A percentile compares a stretch with the other conserved stretches of the same genome.
phyloP scores from a whole-genome alignment of 2,888 invertebrate species.

The Protophormia terraenovae region DNA sequence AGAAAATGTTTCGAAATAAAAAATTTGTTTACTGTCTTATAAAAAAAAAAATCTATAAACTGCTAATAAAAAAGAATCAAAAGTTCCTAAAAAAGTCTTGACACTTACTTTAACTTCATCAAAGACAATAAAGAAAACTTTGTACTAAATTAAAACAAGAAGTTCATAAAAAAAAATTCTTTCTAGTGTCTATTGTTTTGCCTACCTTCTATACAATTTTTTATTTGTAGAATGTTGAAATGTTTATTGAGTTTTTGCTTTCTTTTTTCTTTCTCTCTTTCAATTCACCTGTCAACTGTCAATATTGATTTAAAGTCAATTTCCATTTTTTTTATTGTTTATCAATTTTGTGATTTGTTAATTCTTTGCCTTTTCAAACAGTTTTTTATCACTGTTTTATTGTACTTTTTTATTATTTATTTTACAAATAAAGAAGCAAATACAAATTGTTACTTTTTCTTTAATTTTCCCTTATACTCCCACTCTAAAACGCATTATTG shows the following conservation, averaged over 20 bases:
- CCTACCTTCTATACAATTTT: not conserved
- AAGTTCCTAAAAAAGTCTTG: not conserved
- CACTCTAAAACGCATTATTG: not conserved
- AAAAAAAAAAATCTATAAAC: not conserved
- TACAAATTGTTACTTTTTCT: not conserved
- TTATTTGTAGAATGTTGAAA: not conserved
- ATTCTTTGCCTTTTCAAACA: slow-evolving; percentile 7
- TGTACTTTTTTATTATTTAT: not conserved
- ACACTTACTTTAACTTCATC: not conserved
- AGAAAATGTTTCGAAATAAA: not conserved
- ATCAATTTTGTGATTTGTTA: slow-evolving; percentile 54
- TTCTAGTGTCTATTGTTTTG: slow-evolving; percentile 28
- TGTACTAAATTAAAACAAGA: slow-evolving; percentile 1
- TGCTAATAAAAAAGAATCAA: not conserved
- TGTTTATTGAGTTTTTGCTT: slow-evolving; percentile 38
- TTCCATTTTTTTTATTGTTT: slow-evolving; percentile 43
- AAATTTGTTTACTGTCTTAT: not conserved
- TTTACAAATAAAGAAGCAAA: not conserved
- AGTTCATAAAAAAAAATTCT: slow-evolving; percentile 4
- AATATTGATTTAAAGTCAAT: slow-evolving; percentile 56
- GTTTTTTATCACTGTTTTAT: not conserved
- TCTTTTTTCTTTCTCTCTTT: not conserved
- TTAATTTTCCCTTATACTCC: too few species aligned
- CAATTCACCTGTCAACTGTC: slow-evolving; percentile 62
- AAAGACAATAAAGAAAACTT: not conserved